A percentile compares a stretch with the other conserved stretches of the same genome.
These are phyloP conservation scores for Caranx ignobilis DNA, from an alignment of 2,113 vertebrate species.

Conservation along the genomic window DNA sequence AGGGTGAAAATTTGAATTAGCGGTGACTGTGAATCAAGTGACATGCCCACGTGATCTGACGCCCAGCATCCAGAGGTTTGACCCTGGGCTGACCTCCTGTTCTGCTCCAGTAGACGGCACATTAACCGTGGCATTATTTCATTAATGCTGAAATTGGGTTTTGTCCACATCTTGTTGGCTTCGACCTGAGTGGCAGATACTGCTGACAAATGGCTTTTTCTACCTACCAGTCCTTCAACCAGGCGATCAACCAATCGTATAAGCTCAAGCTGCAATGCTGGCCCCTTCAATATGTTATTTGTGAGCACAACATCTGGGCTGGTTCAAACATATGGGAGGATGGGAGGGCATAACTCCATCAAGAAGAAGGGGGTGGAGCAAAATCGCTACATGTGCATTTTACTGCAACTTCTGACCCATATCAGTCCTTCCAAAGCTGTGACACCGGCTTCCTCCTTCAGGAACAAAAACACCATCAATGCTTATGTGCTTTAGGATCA, in stretches of 20 bases:
- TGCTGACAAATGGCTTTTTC: slow-evolving; percentile 75
- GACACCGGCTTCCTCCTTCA: slow-evolving; percentile 2
- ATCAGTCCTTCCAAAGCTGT: background rate
- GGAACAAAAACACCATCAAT: background rate
- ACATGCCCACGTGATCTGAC: slow-evolving; percentile 8
- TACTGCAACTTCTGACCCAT: slow-evolving; percentile 38
- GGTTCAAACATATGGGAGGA: slow-evolving; percentile 28
- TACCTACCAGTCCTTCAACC: slow-evolving; percentile 30
- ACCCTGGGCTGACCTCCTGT: slow-evolving; percentile 75
- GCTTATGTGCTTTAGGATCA: slow-evolving; percentile 10
- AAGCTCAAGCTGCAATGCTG: background rate
- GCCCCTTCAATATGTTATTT: slow-evolving; percentile 15
- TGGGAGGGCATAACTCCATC: slow-evolving; percentile 38
- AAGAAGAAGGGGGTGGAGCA: slow-evolving; percentile 28
- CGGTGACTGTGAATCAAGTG: slow-evolving; percentile 26
- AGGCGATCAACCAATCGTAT: slow-evolving; percentile 30
- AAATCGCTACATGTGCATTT: slow-evolving; percentile 13
- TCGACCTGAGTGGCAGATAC: slow-evolving; percentile 62
- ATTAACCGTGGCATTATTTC: slow-evolving; percentile 79
- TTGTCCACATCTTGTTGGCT: slow-evolving; percentile 73
- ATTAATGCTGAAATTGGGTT: slow-evolving; percentile 81
- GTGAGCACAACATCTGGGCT: slow-evolving; percentile 1
- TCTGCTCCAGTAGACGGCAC: slow-evolving; percentile 71
- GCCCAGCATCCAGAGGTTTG: slow-evolving; percentile 51
- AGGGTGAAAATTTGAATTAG: slow-evolving; percentile 33